Conservation (phyloP, 2,797 vertebrate genomes). For the Gallinago stenura region DNA sequence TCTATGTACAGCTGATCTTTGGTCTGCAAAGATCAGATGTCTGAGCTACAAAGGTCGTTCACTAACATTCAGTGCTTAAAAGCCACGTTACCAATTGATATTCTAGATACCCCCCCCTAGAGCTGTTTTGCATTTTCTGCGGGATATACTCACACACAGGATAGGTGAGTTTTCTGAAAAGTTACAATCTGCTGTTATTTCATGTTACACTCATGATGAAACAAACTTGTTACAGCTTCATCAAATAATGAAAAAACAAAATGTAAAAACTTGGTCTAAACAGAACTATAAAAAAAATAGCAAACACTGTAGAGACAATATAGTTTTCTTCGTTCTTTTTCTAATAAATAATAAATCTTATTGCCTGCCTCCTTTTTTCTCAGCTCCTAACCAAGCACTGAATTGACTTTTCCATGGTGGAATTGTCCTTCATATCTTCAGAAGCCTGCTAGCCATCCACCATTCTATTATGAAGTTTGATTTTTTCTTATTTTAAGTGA, state of each 20-base stretch:
- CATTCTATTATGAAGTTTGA: not conserved
- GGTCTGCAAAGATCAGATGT: not conserved
- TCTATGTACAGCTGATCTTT: rapidly evolving
- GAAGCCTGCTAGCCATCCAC: not conserved
- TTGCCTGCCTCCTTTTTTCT: not conserved
- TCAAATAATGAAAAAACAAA: not conserved
- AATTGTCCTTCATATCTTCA: not conserved
- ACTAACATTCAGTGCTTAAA: not conserved
- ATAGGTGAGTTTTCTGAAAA: not conserved
- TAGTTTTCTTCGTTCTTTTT: not conserved
- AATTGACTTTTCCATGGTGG: not conserved
- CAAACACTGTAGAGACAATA: not conserved
- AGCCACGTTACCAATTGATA: not conserved
- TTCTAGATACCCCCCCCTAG: not conserved
- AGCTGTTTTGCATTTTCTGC: not conserved
- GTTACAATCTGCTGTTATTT: not conserved
- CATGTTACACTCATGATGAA: not conserved
- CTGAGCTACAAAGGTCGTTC: not conserved
- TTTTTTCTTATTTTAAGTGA: not conserved
- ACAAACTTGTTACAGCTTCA: not conserved
- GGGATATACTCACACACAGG: not conserved
- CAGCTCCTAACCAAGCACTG: not conserved
- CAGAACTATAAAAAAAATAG: not conserved
- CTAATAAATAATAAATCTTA: not conserved
- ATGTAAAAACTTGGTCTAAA: not conserved